Evolutionary conservation across 2,113 vertebrate species (phyloP).

Genomic region (Chroicocephalus ridibundus): DNA sequence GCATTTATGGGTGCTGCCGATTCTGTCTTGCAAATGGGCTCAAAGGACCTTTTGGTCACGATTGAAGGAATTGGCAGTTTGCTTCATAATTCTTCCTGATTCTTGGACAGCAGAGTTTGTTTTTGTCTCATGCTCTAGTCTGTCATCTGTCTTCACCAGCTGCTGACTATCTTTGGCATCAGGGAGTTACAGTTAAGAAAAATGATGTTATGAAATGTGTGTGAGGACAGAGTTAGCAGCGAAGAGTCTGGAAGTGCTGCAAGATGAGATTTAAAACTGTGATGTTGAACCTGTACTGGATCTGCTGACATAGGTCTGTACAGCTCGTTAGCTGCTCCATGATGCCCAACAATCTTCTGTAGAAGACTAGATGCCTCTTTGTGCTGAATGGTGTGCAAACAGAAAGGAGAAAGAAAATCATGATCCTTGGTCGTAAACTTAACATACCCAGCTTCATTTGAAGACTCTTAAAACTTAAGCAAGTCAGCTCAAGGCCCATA

Average conservation of each 20-base stretch:
- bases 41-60: background rate
- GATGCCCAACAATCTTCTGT: background rate
- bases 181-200: background rate
- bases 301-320: background rate
- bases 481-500: background rate
- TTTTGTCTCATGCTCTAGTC: background rate
- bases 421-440: too few relatives aligned
- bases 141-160: background rate
- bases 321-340: background rate
- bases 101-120: background rate
- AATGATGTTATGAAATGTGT: background rate
- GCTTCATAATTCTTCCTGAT: background rate
- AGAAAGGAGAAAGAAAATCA: background rate
- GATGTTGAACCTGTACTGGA: background rate
- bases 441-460: background rate
- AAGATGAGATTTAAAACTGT: background rate
- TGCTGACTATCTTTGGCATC: background rate
- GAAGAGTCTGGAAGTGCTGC: background rate
- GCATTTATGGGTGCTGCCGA: background rate
- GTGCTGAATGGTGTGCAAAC: background rate
- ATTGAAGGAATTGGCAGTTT: background rate
- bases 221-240: background rate
- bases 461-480: background rate
- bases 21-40: background rate
- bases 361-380: background rate